Base-by-base conservation (phyloP, 2,888 invertebrate species). In the Agrochola lychnidis region DNA sequence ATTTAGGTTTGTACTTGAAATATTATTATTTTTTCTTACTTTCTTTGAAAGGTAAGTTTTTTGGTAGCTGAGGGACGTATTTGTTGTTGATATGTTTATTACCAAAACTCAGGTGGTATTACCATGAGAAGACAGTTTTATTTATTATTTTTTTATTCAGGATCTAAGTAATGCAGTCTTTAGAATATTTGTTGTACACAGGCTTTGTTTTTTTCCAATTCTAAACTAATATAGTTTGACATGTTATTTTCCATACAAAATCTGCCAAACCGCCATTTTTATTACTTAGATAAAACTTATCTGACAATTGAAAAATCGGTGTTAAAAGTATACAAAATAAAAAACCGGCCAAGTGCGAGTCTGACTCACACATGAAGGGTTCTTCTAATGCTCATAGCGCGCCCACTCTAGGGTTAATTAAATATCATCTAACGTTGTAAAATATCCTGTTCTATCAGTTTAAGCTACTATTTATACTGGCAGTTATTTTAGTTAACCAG, bases 1-100 rank as follows among this genome's bases (percentile, higher is more conserved):
- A 87, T 85, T 77, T 79, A 68, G 48, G 71, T 22, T 42, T 51
- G n/a, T 45, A 72, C 22, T 12, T 64, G 56, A 36, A 36, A 36
- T 36, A 36, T 36, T 36, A 3, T 36, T 36, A 30, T 30, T 30
- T 30, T 4, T 36, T 36, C 36, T 36, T 36, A 4, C 36, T 36
- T 36, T 36, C 36, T 36, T 36, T 36, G 36, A 63, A 67, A 40
- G 36, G 56, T 61, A 51, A 53, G 19, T 36, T 57, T 48, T 48
- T 45, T 45, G 45, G 16, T 16, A 48, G 6, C n/a, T 66, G 6
- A 75, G 51, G 56, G 22, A 40, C 9, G 30, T 36, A 12, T 19
- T 79, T n/a, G 5, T 25, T 22, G 16, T 59, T 53, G 61, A 53
- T 53, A 45, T 53, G 6, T 69, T 59, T 79, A 61, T 45, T 25